Conservation (phyloP, 2,113 vertebrate species). For the Cepphus grylle region DNA sequence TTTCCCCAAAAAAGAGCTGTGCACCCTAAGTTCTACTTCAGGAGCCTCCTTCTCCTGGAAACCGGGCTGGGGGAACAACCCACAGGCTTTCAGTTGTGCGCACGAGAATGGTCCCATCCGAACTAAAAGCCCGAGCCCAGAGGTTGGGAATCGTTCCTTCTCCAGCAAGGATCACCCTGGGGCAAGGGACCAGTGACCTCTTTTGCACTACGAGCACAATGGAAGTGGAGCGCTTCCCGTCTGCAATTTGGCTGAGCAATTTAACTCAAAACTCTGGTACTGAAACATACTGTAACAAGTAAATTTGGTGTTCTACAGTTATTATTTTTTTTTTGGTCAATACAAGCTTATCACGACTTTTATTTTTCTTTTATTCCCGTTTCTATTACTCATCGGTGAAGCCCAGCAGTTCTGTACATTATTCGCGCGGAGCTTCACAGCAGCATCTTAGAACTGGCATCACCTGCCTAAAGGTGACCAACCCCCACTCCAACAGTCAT, state of each 20-base stretch:
- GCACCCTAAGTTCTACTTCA: slow-evolving; percentile 2
- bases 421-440: not conserved
- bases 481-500: not conserved
- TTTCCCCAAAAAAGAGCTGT: not conserved
- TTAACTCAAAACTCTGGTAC: slow-evolving; percentile 10
- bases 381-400: not conserved
- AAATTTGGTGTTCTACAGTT: not conserved
- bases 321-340: not conserved
- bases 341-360: not conserved
- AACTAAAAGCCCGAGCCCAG: not conserved
- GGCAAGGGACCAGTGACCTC: not conserved
- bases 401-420: not conserved
- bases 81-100: not conserved
- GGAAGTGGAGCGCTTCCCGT: not conserved
- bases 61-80: not conserved
- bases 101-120: not conserved
- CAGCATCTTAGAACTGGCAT: not conserved
- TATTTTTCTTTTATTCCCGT: not conserved
- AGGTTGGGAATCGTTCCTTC: not conserved
- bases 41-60: slow-evolving; percentile 2
- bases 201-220: not conserved
- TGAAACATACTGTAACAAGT: not conserved
- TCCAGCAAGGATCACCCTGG: not conserved
- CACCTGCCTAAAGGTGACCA: not conserved
- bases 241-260: not conserved